Conservation (phyloP, 37 sponge, comb jelly and placozoan species). For the Haliclona indistincta region DNA sequence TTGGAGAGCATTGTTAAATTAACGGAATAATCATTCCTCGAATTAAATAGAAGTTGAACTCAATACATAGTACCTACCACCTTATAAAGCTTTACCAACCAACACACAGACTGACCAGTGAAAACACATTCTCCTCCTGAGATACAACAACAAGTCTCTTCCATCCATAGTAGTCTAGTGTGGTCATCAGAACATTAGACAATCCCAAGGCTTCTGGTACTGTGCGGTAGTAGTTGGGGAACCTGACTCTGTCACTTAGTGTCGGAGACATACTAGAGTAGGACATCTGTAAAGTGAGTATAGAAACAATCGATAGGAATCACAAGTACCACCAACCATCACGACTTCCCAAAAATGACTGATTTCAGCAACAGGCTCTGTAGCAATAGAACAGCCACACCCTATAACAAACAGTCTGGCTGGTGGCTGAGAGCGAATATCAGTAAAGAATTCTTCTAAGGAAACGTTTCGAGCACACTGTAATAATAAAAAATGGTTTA, state of each 20-base stretch:
- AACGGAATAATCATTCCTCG: too few relatives aligned
- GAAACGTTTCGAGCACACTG: constrained; percentile 1
- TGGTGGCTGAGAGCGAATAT: background rate
- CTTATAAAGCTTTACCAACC: too few relatives aligned
- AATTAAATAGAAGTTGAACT: too few relatives aligned
- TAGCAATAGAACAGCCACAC: constrained; percentile 49
- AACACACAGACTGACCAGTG: background rate
- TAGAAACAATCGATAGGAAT: background rate
- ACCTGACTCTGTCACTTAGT: background rate
- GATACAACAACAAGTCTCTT: background rate
- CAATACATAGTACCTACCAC: too few relatives aligned
- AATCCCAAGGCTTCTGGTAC: background rate
- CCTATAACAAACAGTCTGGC: constrained; percentile 24
- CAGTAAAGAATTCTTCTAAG: constrained; percentile 7
- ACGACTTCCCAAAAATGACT: constrained; percentile 29
- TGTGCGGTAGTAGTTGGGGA: constrained; percentile 16
- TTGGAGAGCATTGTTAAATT: too few relatives aligned
- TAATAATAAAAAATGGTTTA: too few relatives aligned
- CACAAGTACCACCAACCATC: constrained; percentile 4
- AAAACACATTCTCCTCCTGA: background rate
- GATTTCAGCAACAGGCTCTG: constrained; percentile 37
- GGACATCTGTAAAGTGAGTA: constrained; percentile 16
- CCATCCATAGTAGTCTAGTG: background rate
- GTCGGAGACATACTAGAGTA: constrained; percentile 19
- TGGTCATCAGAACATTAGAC: background rate